Evolutionary conservation across 2,888 invertebrate genomes (phyloP).

Genomic region (Leptogaster cylindrica): DNA sequence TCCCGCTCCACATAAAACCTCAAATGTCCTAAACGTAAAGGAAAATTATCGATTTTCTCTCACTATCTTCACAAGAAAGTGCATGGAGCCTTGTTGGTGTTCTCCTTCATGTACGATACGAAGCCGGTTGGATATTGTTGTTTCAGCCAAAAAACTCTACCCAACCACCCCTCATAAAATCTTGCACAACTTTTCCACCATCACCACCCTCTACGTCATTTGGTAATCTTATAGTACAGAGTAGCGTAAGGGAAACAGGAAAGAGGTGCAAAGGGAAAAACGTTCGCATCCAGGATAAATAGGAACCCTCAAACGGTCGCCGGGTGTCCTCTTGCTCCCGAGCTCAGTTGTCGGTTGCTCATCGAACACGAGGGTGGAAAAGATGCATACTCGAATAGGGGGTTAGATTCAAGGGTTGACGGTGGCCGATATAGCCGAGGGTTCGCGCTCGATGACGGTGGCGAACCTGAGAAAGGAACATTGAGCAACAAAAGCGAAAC

Average conservation of each 20-base stretch:
- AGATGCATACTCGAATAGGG: constrained; percentile 22
- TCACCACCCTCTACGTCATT: neutral
- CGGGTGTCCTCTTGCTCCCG: constrained; percentile 25
- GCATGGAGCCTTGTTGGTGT: constrained; percentile 21
- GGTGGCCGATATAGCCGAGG: neutral
- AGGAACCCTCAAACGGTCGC: constrained; percentile 18
- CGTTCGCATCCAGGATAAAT: constrained; percentile 34
- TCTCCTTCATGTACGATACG: constrained; percentile 4
- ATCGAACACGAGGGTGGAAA: constrained; percentile 28
- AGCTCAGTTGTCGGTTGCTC: constrained; percentile 29
- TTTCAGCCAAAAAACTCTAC: constrained; percentile 30
- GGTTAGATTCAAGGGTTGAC: neutral
- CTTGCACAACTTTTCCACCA: constrained; percentile 28
- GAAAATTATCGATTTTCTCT: constrained; percentile 41
- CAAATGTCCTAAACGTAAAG: constrained; percentile 28
- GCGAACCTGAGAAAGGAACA: neutral
- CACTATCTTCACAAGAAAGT: constrained; percentile 38
- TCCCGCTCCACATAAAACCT: constrained; percentile 12
- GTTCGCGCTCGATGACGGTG: neutral
- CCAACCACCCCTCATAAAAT: constrained; percentile 36
- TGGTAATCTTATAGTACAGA: neutral
- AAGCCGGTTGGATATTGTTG: constrained; percentile 38
- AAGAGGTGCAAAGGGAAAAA: constrained; percentile 3
- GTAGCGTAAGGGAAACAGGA: no score
- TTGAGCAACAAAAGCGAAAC: constrained; percentile 11